These are phyloP conservation scores for Sweltsa coloradensis DNA, from an alignment of 1,140 invertebrate species.

Conservation along the genomic window DNA sequence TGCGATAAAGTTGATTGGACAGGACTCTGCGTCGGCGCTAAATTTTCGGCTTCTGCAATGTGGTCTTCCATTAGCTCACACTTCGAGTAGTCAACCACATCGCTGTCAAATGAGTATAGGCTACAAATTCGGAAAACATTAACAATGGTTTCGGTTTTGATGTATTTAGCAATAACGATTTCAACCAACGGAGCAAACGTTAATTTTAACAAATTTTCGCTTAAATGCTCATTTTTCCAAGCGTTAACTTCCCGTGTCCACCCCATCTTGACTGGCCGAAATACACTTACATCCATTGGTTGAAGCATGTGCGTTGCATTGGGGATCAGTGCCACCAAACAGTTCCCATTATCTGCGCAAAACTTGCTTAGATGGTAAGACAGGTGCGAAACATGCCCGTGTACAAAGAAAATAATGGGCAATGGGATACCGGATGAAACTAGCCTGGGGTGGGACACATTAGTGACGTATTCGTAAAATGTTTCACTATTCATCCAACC, in stretches of 20 bases:
- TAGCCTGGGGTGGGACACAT: conserved; percentile 28
- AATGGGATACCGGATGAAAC: conserved; percentile 22
- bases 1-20: no score
- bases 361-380: conserved; percentile 25
- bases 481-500: conserved; percentile 29
- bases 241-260: conserved; percentile 12
- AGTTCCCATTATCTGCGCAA: conserved; percentile 26
- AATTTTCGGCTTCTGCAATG: no score
- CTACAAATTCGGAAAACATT: no score
- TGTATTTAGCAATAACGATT: no score
- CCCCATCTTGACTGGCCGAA: conserved; percentile 14
- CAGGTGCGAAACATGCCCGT: conserved; percentile 29
- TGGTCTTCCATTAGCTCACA: no score
- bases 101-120: no score
- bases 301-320: conserved; percentile 22
- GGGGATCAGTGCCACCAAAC: conserved; percentile 19
- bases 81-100: no score
- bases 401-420: conserved; percentile 29
- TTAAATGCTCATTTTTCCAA: no score
- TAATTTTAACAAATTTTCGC: no score
- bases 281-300: conserved; percentile 19
- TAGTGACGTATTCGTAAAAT: conserved; percentile 30
- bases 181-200: no score
- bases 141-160: no score
- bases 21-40: no score